Conservation (phyloP, 2,888 invertebrate species). For the Rhagonycha fulva region DNA sequence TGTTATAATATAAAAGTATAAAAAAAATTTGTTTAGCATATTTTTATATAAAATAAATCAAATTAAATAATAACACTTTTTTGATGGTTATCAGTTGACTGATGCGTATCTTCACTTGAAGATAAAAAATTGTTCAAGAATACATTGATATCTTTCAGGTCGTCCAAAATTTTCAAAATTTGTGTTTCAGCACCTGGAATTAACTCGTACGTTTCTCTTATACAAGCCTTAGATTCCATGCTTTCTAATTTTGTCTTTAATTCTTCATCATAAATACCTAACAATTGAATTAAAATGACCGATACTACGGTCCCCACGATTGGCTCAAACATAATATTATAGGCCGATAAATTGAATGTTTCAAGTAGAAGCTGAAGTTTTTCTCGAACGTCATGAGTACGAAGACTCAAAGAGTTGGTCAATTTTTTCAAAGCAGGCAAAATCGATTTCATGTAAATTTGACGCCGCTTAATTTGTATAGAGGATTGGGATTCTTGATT, state of each 20-base stretch:
- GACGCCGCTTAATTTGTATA: slow-evolving; percentile 53
- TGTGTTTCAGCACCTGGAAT: neutral
- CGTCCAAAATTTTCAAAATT: neutral
- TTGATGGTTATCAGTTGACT: too few species aligned
- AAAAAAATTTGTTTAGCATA: too few species aligned
- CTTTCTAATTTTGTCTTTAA: neutral
- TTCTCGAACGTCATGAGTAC: slow-evolving; percentile 28
- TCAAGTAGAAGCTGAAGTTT: slow-evolving; percentile 62
- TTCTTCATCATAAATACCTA: neutral
- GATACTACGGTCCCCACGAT: slow-evolving; percentile 72
- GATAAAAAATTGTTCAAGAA: neutral
- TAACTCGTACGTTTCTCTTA: neutral
- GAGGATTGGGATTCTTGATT: neutral
- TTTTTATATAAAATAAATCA: too few species aligned
- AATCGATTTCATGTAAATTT: slow-evolving; percentile 70
- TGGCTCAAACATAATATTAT: slow-evolving; percentile 74
- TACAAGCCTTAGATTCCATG: neutral
- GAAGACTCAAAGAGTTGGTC: slow-evolving; percentile 34
- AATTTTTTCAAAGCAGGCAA: slow-evolving; percentile 41
- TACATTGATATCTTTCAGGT: neutral
- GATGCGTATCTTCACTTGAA: too few species aligned
- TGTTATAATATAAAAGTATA: too few species aligned
- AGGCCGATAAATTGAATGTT: slow-evolving; percentile 69
- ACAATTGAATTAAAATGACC: slow-evolving; percentile 70
- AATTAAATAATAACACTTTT: too few species aligned